These are phyloP conservation scores for Drosophila algonquin DNA, from an alignment of 2,888 invertebrate genomes.

Conservation along the genomic window DNA sequence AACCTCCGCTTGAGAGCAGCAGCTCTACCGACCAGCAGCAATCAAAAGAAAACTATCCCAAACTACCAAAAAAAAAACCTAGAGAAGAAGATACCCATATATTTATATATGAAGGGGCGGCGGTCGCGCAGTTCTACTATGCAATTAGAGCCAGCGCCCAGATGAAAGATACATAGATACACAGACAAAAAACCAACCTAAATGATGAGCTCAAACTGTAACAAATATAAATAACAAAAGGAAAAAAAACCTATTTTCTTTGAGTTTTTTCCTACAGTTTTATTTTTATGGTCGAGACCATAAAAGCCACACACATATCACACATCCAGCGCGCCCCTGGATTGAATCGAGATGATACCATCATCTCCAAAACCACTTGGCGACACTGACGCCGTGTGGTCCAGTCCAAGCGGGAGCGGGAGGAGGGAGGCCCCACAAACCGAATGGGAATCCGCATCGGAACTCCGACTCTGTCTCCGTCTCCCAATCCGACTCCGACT, in stretches of 20 bases:
- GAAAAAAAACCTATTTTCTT: slow-evolving; percentile 48
- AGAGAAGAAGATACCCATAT: slow-evolving; percentile 17
- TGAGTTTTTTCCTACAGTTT: too few species aligned
- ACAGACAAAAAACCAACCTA: slow-evolving; percentile 14
- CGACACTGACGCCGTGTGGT: slow-evolving; percentile 72
- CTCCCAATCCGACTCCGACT: background rate
- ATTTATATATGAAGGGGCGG: slow-evolving; percentile 38
- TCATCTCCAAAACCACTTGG: slow-evolving; percentile 70
- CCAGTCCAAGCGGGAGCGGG: slow-evolving; percentile 55
- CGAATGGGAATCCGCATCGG: slow-evolving; percentile 31
- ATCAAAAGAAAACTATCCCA: slow-evolving; percentile 34
- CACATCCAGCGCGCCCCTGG: slow-evolving; percentile 40
- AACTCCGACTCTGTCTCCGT: slow-evolving; percentile 9
- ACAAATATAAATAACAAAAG: slow-evolving; percentile 59
- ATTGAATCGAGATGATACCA: slow-evolving; percentile 60
- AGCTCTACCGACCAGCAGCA: slow-evolving; percentile 41
- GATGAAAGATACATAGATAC: slow-evolving; percentile 40
- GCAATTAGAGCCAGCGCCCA: slow-evolving; percentile 69
- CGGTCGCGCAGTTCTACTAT: slow-evolving; percentile 42
- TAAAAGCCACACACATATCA: slow-evolving; percentile 70
- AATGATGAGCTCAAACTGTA: slow-evolving; percentile 65
- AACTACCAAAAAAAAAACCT: slow-evolving; percentile 8
- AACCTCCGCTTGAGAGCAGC: background rate
- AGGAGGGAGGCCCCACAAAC: slow-evolving; percentile 2
- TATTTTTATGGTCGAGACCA: slow-evolving; percentile 63